A percentile compares a stretch with the other conserved stretches of the same genome.
These are phyloP conservation scores for Malthinus flaveolus DNA, from an alignment of 2,888 invertebrate species.

Conservation along the genomic window DNA sequence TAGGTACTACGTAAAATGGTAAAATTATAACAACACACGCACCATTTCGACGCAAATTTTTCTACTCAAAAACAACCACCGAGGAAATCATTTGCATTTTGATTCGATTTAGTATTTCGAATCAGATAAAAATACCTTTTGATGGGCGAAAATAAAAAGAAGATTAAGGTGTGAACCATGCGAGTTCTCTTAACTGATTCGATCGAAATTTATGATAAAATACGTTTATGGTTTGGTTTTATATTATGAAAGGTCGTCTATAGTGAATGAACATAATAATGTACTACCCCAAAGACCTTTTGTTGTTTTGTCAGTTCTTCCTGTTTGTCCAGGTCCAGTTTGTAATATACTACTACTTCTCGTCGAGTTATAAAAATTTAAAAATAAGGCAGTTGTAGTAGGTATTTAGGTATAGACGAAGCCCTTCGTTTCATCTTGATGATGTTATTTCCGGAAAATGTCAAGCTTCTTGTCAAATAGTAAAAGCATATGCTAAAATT, in stretches of 20 bases:
- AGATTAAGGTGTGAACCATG: constrained; percentile 32
- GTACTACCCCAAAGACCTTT: constrained; percentile 8
- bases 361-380: neutral
- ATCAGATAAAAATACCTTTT: constrained; percentile 29
- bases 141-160: constrained; percentile 10
- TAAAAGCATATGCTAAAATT: too few species aligned
- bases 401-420: neutral
- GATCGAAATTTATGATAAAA: constrained; percentile 33
- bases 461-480: constrained; percentile 8
- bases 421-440: neutral
- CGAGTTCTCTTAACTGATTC: constrained; percentile 21
- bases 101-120: constrained; percentile 16
- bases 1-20: neutral
- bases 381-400: neutral
- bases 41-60: neutral
- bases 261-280: too few species aligned
- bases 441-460: constrained; percentile 23
- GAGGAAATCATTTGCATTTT: neutral
- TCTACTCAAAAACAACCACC: neutral
- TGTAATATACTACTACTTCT: constrained; percentile 1
- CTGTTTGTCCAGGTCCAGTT: constrained; percentile 32
- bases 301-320: constrained; percentile 23
- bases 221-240: constrained; percentile 6
- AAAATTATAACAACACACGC: neutral
- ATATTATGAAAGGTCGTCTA: constrained; percentile 1